phyloP scores from a whole-genome alignment of 2,888 invertebrate species.

The Macrosiphum euphorbiae region DNA sequence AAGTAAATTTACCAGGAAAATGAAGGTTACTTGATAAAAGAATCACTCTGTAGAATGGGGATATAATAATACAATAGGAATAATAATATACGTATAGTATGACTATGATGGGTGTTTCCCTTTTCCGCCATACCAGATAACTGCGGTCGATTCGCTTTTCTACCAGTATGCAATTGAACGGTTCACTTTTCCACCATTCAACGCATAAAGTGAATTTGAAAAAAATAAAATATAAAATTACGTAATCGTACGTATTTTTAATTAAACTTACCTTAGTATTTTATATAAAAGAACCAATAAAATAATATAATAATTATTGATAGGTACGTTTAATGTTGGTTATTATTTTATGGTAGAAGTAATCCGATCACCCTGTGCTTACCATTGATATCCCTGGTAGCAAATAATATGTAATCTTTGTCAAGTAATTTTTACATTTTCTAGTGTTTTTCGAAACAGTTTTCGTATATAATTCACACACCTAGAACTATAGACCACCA shows the following conservation, averaged over 20 bases:
- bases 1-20: not conserved
- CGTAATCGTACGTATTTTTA: not conserved
- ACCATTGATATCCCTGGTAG: not conserved
- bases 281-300: not conserved
- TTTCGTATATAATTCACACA: not conserved
- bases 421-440: not conserved
- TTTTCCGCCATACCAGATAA: not conserved
- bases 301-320: not conserved
- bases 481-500: not conserved
- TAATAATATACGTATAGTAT: not conserved
- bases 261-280: not conserved
- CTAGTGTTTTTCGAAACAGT: too few relatives aligned
- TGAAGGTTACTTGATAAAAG: not conserved
- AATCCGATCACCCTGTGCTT: not conserved
- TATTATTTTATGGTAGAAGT: not conserved
- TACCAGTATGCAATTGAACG: not conserved
- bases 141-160: not conserved
- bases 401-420: not conserved
- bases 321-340: not conserved
- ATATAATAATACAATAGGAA: not conserved
- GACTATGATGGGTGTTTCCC: not conserved
- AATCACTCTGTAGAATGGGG: not conserved
- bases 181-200: not conserved
- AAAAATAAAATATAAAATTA: not conserved
- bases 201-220: not conserved